Base-by-base conservation (phyloP, 2,888 invertebrate genomes). In the Melanostoma mellinum region DNA sequence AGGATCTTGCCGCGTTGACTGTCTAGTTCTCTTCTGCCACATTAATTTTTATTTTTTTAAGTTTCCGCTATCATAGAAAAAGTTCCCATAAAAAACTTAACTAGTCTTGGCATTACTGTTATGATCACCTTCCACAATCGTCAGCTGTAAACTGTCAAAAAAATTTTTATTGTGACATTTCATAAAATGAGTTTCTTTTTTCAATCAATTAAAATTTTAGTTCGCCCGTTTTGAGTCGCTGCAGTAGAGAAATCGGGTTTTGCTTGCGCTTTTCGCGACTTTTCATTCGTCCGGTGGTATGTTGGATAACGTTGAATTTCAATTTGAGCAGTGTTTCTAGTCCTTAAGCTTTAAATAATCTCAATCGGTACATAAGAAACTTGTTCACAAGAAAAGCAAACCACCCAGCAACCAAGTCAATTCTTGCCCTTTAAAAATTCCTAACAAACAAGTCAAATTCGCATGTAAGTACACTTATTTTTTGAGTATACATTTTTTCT, bases 281-380 rank as follows among this genome's bases (percentile, higher is more conserved):
- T 0, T 44, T 1, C 32, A 35, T 4, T 33, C 32, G 30, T 46
- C 33, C 46, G 52, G 56, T 71, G 56, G 58, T 36, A 52, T 60
- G 33, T 75, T 63, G 69, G 50, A 20, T 74, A 9, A 44, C 20
- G 3, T 44, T 8, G 4, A 35, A 52, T 60, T 63, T 60, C 48
- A 42, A 68, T 0, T 20, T 1, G 20, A 20, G 20, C 42, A 46
- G 30, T 61, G 35, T 61, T 61, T 48, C 32, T 63, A 35, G 40
- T 20, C 38, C 58, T 35, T 44, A 50, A 8, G 20, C 20, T 1
- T 74, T 33, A 52, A 71, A 50, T 40, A 10, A 36, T 33, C 20
- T 60, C 44, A 38, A 33, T 63, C 55, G 20, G 38, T 56, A 38
- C 3, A 4, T 4, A 48, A 5, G 10, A 5, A 6, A 3, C 4